Conservation (phyloP, 2,113 vertebrate genomes). For the Sarotherodon lohbergeri region DNA sequence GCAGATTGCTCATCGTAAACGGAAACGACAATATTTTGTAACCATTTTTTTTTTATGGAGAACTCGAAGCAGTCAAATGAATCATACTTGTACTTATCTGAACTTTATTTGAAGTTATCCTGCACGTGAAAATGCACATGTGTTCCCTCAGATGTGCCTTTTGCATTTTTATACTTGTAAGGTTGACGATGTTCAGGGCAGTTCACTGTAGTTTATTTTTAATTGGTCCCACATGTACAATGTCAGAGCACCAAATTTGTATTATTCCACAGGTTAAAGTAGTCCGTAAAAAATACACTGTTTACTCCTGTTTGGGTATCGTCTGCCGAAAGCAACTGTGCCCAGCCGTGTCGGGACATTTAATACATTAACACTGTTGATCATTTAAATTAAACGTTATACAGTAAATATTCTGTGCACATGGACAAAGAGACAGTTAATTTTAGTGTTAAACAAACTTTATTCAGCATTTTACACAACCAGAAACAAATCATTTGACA, state of each 20-base stretch:
- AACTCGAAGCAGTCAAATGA: not conserved
- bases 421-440: not conserved
- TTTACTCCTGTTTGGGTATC: not conserved
- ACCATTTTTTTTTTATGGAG: not conserved
- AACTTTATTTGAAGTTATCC: not conserved
- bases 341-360: not conserved
- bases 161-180: not conserved
- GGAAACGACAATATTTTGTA: not conserved
- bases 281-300: not conserved
- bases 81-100: not conserved
- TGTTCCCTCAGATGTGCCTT: not conserved
- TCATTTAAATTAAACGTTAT: not conserved
- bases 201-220: not conserved
- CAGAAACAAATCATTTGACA: not conserved
- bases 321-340: not conserved
- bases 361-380: not conserved
- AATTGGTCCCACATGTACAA: not conserved
- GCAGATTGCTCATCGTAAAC: not conserved
- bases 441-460: not conserved
- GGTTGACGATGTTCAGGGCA: not conserved
- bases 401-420: not conserved
- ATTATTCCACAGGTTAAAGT: not conserved
- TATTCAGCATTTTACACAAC: constrained; percentile 5
- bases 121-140: not conserved
- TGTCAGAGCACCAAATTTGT: not conserved